These are phyloP conservation scores for Temnothorax curvispinosus DNA, from an alignment of 1,140 invertebrate species.

Conservation along the genomic window DNA sequence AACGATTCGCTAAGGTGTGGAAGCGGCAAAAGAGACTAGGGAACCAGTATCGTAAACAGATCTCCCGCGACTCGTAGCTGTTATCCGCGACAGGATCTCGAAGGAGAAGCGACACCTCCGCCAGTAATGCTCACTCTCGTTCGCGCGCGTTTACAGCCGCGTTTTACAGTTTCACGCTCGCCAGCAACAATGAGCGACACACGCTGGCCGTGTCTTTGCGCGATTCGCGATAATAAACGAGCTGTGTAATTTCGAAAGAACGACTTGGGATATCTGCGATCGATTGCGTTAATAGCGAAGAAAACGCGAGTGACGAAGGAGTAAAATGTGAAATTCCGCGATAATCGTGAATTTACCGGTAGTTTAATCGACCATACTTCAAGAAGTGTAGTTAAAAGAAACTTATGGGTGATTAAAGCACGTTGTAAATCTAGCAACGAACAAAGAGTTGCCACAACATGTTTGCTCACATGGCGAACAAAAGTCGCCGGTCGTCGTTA, in stretches of 20 bases:
- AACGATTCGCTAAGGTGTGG: slow-evolving; percentile 4
- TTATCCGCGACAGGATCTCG: slow-evolving; percentile 43
- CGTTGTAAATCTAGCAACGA: neutral
- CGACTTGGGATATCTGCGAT: neutral
- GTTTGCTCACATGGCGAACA: neutral
- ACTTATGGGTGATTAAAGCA: neutral
- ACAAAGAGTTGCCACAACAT: slow-evolving; percentile 14
- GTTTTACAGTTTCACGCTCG: slow-evolving; percentile 26
- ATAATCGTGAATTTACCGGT: neutral
- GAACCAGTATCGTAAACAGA: slow-evolving; percentile 43
- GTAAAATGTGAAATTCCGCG: slow-evolving; percentile 16
- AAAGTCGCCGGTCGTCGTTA: slow-evolving; percentile 65
- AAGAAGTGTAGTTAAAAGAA: neutral
- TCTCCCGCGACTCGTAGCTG: slow-evolving; percentile 7
- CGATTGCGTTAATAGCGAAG: neutral
- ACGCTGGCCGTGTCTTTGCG: neutral
- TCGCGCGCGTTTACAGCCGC: slow-evolving; percentile 2
- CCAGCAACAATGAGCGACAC: slow-evolving; percentile 3
- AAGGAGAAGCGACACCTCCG: slow-evolving; percentile 23
- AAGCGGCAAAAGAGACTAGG: slow-evolving; percentile 19
- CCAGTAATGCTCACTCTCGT: neutral
- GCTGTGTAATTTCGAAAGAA: neutral
- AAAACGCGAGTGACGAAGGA: too few relatives aligned
- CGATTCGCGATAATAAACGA: slow-evolving; percentile 35
- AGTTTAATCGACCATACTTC: neutral